Percentiles rank a stretch among this genome's conserved stretches.
These are phyloP conservation scores for Rhimphoctona megacephalus DNA, from an alignment of 2,888 invertebrate genomes.

Conservation along the genomic window DNA sequence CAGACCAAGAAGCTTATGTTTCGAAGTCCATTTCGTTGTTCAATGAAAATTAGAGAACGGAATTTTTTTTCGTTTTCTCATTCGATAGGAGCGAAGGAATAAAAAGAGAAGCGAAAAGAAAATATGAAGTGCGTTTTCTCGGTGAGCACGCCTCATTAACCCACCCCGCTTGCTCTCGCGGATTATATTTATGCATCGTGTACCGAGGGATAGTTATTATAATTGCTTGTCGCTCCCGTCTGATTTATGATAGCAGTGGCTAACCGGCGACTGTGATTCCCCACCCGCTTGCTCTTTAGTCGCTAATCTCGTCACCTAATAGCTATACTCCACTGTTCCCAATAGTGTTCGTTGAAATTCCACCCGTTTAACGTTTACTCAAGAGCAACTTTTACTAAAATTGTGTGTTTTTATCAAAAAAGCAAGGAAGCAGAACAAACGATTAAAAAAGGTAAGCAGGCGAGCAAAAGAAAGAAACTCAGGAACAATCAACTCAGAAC, in stretches of 20 bases:
- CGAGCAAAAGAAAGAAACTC: background rate
- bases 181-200: slow-evolving; percentile 80
- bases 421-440: background rate
- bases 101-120: slow-evolving; percentile 33
- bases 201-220: slow-evolving; percentile 81
- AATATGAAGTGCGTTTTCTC: slow-evolving; percentile 76
- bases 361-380: slow-evolving; percentile 32
- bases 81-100: slow-evolving; percentile 25
- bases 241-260: slow-evolving; percentile 80
- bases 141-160: slow-evolving; percentile 80
- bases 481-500: background rate
- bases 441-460: background rate
- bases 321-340: slow-evolving; percentile 74
- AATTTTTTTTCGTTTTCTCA: slow-evolving; percentile 62
- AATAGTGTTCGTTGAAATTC: slow-evolving; percentile 39
- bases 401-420: background rate
- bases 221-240: slow-evolving; percentile 82
- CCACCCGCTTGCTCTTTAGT: slow-evolving; percentile 76
- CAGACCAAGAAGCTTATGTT: background rate
- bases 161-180: slow-evolving; percentile 76
- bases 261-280: slow-evolving; percentile 67
- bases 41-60: slow-evolving; percentile 8
- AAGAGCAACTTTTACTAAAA: slow-evolving; percentile 45
- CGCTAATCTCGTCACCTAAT: slow-evolving; percentile 72
- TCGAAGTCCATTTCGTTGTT: background rate